Evolutionary conservation across 2,797 vertebrate genomes (phyloP), one percentile per base, ranked within the genome.

Genomic region (Gambelia wislizenii): DNA sequence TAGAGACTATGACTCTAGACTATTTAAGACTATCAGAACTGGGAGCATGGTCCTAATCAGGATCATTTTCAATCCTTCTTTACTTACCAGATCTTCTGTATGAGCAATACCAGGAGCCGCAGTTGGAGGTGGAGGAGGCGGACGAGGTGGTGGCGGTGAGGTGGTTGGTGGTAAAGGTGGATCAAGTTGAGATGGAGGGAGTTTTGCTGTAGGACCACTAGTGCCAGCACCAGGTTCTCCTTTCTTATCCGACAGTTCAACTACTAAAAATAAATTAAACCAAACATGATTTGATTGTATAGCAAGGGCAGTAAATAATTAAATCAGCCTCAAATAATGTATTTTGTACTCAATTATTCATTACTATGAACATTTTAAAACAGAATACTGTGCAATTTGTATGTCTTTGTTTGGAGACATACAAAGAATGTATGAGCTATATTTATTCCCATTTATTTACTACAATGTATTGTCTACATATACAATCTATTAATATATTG

Each of bases 51-150:
- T 78, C 61, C 33, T 39, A 18, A 72, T 33, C 16, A 56, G 89
- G 59, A 2, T 61, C 7, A 84, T 69, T 12, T 67, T 3, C 59
- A 86, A 20, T 79, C 89, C 47, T 54, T 49, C 49, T 69, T 59
- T 0, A 64, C 97, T 96, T 91, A 98, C 98, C 96, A 92, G 90
- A 64, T 97, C 95, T 72, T 98, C 98, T 1, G 90, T 3, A 44
- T 92, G 97, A 95, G 89, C 4, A 61, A 91, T 97, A 94, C 88
- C 74, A 39, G 94, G 27, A 61, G 67, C 2, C 5, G 87, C 49
- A 33, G 96, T 52, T 27, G 94, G 89, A 90, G 91, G 81, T 0
- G 92, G 82, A 39, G 64, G 89, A 49, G 96, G 91, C 86, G 91
- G 80, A 0, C 91, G 61, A 12, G 82, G 87, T 42, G 96, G 83